Percentiles rank a stretch among this genome's conserved stretches.
phyloP scores from a whole-genome alignment of 2,888 invertebrate species.

The Dryomyza anilis region DNA sequence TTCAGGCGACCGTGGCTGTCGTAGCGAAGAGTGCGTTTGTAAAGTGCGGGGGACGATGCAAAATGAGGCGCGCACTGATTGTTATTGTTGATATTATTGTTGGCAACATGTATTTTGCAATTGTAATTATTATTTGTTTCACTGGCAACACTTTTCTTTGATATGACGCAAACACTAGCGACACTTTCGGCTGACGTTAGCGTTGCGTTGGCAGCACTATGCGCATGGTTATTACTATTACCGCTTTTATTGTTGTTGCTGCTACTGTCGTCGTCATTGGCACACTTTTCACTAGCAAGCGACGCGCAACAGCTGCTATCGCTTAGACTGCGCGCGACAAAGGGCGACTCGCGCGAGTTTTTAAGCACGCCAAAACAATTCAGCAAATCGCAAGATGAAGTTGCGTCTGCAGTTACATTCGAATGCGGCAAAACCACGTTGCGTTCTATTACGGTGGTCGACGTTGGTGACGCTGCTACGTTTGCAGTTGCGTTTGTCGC shows the following conservation, averaged over 20 bases:
- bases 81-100: not conserved
- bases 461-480: not conserved
- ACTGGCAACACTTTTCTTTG: not conserved
- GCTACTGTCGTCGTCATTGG: conserved; percentile 23
- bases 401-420: not conserved
- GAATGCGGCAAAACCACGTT: too few relatives aligned
- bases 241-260: conserved; percentile 23
- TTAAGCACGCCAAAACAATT: conserved; percentile 42
- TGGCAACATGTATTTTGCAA: conserved; percentile 3
- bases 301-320: conserved; percentile 30
- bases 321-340: conserved; percentile 29
- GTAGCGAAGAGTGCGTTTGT: conserved; percentile 45
- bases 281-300: conserved; percentile 30
- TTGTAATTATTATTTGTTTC: conserved; percentile 9
- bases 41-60: conserved; percentile 20
- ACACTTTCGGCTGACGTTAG: not conserved
- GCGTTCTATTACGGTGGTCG: too few relatives aligned
- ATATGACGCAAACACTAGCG: not conserved
- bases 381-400: conserved; percentile 44
- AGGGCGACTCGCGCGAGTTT: too few relatives aligned
- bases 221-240: conserved; percentile 2
- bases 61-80: not conserved
- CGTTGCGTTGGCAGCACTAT: not conserved
- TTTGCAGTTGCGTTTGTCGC: conserved; percentile 30
- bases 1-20: conserved; percentile 52